These are phyloP conservation scores for Myripristis jacobus DNA, from an alignment of 2,797 vertebrate species.

Conservation along the genomic window DNA sequence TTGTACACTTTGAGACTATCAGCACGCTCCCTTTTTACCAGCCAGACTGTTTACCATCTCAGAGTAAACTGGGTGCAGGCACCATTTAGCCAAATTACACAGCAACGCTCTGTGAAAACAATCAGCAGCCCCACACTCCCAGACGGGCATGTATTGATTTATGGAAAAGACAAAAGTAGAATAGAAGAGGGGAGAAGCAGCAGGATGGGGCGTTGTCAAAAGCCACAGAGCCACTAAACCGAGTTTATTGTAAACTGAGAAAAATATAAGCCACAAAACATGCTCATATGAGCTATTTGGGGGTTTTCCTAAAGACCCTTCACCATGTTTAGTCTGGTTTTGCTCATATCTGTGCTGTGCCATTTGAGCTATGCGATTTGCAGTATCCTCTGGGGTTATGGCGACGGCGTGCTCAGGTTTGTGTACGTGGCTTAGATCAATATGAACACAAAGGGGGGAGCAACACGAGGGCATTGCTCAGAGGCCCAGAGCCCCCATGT, in stretches of 20 bases:
- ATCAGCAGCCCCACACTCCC: constrained; percentile 73
- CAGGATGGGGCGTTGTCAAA: constrained; percentile 53
- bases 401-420: constrained; percentile 48
- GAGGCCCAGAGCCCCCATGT: constrained; percentile 56
- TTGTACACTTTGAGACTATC: constrained; percentile 68
- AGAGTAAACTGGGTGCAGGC: constrained; percentile 72
- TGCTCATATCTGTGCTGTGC: constrained; percentile 31
- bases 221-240: constrained; percentile 64
- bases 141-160: constrained; percentile 77
- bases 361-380: constrained; percentile 42
- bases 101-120: constrained; percentile 77
- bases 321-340: constrained; percentile 62
- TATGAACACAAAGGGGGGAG: constrained; percentile 14
- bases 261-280: constrained; percentile 46
- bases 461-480: constrained; percentile 31
- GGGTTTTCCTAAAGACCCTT: constrained; percentile 43
- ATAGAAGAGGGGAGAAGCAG: constrained; percentile 38
- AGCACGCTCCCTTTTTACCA: constrained; percentile 70
- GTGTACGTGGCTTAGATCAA: constrained; percentile 50
- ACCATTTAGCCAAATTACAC: constrained; percentile 84
- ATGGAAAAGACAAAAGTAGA: constrained; percentile 70
- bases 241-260: constrained; percentile 54
- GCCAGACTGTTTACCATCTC: constrained; percentile 78
- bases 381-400: constrained; percentile 53
- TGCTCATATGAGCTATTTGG: constrained; percentile 58